Base-by-base conservation (phyloP, 2,888 invertebrate species). In the Ptycholaimellus sp. region DNA sequence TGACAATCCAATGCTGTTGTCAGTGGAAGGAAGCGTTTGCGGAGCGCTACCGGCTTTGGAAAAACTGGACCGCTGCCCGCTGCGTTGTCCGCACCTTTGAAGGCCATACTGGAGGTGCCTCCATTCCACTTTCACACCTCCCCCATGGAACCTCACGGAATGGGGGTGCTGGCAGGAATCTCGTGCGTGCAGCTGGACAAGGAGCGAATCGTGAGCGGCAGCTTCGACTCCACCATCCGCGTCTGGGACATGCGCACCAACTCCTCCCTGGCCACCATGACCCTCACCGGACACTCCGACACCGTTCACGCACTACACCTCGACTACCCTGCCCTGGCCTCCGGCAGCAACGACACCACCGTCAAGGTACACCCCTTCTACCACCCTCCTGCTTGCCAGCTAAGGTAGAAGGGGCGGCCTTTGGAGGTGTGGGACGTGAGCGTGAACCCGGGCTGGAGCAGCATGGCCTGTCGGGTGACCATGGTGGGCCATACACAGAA, bases 161-260 rank as follows among this genome's bases (percentile, higher is more conserved):
- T 30, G 30, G 3, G 7, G 16, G 17, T 30, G 16, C 3, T 30
- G 49, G 9, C 42, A 60, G 59, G 62, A 28, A 60, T 66, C 20
- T 63, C 64, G 3, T 66, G 65, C 51, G 61, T 66, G 20, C 66
- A 66, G 52, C 66, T 66, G 54, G 66, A 67, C 50, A 60, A 62
- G 35, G 59, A 60, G 33, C 49, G 65, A 37, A 66, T 66, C 36
- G 65, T 66, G 13, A 63, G 63, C 46, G 65, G 65, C 17, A 64
- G 63, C 17, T 61, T 62, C n/a, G 66, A 66, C 45, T 63, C 63
- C 45, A 66, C 65, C 13, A 65, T 66, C 36, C 39, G 63, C 60
- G 62, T 66, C 13, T 66, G 65, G 65, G 62, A 66, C 48, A 63
- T 64, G 39, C 28, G 18, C 21, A 39, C n/a, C 20, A 64, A 64